Base-by-base conservation (phyloP, 2,888 invertebrate species). In the Nesidiocoris tenuis region DNA sequence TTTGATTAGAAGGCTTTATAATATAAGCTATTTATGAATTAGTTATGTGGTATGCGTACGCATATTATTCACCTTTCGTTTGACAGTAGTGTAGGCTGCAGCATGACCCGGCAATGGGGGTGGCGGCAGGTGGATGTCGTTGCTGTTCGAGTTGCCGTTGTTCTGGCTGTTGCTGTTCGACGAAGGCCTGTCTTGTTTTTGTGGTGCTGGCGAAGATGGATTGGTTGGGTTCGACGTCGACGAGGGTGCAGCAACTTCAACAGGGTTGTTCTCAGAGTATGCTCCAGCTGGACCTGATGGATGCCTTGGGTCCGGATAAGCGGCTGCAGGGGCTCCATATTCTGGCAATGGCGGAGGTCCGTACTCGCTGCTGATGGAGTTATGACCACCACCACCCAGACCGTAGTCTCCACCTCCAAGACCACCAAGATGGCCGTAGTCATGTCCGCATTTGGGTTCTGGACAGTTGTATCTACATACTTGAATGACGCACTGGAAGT, bases 401-500 rank as follows among this genome's bases (percentile, higher is more conserved):
- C 82, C 84, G 80, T 82, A 86, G 83, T 85, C 84, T 84, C 82
- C 77, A 66, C 79, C 79, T 17, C 68, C 68, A 22, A 76, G 67
- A n/a, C 67, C 67, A 19, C 77, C 78, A 0, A 78, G 75, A 7
- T 75, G 76, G 12, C 78, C 79, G 77, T 76, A 80, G 66, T 80
- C 80, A 54, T 77, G 76, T 18, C 80, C 80, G 66, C 80, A 80
- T 56, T 79, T 77, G 2, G 79, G 96, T 80, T 95, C 95, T 0
- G 96, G 96, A 82, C 96, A 96, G 81, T 94, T 92, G 82, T 94
- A 94, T 80, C 95, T 88, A 83, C 96, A 96, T 81, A 96, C 95
- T 84, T 96, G 95, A 79, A 96, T 95, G 25, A 95, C 95, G 83
- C 95, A 96, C 83, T 95, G 95, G 87, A 96, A 96, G 83, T 96